Evolutionary conservation across 92 coral and sea anemone species (phyloP).

Genomic region (Galaxea fascicularis): DNA sequence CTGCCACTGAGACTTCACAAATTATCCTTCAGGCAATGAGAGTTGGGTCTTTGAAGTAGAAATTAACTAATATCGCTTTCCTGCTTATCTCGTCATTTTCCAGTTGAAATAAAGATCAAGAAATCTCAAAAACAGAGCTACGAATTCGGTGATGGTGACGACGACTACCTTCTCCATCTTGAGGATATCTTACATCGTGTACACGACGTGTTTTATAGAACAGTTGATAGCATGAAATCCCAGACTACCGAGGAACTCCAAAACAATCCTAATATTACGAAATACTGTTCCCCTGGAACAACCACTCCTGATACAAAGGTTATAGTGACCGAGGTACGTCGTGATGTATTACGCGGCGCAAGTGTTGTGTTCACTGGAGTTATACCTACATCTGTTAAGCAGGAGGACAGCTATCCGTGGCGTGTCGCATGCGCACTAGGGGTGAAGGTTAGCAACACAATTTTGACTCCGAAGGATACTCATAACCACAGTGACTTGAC

Average conservation of each 20-base stretch:
- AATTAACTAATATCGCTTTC: not conserved
- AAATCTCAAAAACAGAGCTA: constrained; percentile 19
- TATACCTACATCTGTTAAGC: constrained; percentile 87
- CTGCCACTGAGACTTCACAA: not conserved
- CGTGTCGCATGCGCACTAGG: constrained; percentile 86
- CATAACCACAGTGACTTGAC: constrained; percentile 71
- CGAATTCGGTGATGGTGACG: constrained; percentile 75
- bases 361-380: constrained; percentile 95
- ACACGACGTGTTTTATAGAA: constrained; percentile 81
- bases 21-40: not conserved
- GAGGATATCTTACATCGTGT: constrained; percentile 90
- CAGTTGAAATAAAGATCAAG: constrained; percentile 25
- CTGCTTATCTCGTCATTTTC: not conserved
- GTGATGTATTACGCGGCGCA: constrained; percentile 79
- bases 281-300: constrained; percentile 79
- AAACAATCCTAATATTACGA: constrained; percentile 53
- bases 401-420: constrained; percentile 93
- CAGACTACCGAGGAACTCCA: constrained; percentile 37
- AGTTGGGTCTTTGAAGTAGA: not conserved
- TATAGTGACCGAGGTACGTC: constrained; percentile 79
- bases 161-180: constrained; percentile 94
- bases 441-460: constrained; percentile 76
- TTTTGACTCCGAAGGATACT: constrained; percentile 77
- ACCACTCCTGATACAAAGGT: constrained; percentile 81
- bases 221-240: constrained; percentile 61